Base-by-base conservation (phyloP, 1,140 invertebrate genomes). In the Musca domestica region DNA sequence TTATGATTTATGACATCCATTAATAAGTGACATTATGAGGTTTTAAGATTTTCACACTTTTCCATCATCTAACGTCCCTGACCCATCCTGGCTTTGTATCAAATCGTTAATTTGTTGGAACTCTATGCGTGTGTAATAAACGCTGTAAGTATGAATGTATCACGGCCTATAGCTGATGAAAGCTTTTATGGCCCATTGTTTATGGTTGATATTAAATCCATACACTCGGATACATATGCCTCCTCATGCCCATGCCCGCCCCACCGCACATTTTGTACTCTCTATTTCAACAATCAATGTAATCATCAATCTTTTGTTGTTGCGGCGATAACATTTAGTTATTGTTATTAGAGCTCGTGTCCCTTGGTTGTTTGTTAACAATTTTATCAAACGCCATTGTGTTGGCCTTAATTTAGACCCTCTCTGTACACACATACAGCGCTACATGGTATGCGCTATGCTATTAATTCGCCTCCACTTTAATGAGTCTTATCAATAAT, bases 1-100 rank as follows among this genome's bases (percentile, higher is more conserved):
- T 51, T 61, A 61, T 61, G 56, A 61, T 61, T 61, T 61, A 61
- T 61, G 56, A 19, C 30, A 61, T 23, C 56, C 56, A 61, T 61
- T 61, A 61, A 61, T 61, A 9, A 41, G 17, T 61, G 56, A 61
- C 56, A 61, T 20, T 34, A 19, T 34, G 34, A 30, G 56, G 3
- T 51, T 51, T 20, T 34, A 19, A 15, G 20, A 30, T 27, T 51
- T 51, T 51, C 48, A 34, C 25, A 61, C 17, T 61, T 61, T 58
- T 30, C 27, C 6, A 10, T 41, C 34, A 5, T 41, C 34, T 10
- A 30, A 30, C 27, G 9, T n/a, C n/a, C n/a, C n/a, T n/a, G n/a
- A n/a, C n/a, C n/a, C n/a, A n/a, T n/a, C n/a, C n/a, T 30, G 27
- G 3, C 27, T 41, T 41, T 41, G 4, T n/a, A 30, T 30, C 27